Evolutionary conservation across 92 coral and sea anemone genomes (phyloP).

Genomic region (Parazoanthus swiftii): DNA sequence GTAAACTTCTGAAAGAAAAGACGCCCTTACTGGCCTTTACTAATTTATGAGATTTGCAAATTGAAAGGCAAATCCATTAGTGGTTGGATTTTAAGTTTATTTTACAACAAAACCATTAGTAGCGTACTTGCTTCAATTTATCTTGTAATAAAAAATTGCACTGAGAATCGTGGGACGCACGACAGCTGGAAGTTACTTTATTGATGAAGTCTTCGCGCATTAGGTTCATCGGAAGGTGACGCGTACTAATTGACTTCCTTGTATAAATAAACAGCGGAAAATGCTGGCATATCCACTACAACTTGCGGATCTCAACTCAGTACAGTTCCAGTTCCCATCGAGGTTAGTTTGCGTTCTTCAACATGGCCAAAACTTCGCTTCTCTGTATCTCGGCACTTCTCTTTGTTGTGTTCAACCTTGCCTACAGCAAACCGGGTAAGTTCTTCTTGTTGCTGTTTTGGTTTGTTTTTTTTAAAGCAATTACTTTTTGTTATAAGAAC

Average conservation of each 20-base stretch:
- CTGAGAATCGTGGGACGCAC: not conserved
- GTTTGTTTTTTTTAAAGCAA: not conserved
- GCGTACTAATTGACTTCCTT: not conserved
- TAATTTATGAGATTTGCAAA: too few relatives aligned
- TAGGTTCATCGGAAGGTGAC: not conserved
- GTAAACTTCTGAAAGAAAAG: too few relatives aligned
- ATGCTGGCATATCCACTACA: not conserved
- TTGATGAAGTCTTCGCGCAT: not conserved
- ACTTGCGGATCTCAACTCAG: not conserved
- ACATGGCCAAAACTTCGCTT: not conserved
- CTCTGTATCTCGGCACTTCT: not conserved
- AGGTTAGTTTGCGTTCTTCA: not conserved
- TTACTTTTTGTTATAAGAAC: too few relatives aligned
- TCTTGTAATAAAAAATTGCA: not conserved
- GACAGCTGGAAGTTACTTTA: not conserved
- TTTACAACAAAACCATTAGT: not conserved
- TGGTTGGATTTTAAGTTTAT: too few relatives aligned
- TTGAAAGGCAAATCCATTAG: too few relatives aligned
- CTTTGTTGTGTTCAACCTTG: not conserved
- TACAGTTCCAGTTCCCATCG: not conserved
- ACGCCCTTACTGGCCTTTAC: too few relatives aligned
- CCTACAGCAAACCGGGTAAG: conserved; percentile 34
- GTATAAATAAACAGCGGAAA: not conserved
- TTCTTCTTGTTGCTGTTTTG: not conserved
- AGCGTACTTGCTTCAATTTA: not conserved